Base-by-base conservation (phyloP, 2,797 vertebrate genomes). In the Schizothorax lantsangensis region DNA sequence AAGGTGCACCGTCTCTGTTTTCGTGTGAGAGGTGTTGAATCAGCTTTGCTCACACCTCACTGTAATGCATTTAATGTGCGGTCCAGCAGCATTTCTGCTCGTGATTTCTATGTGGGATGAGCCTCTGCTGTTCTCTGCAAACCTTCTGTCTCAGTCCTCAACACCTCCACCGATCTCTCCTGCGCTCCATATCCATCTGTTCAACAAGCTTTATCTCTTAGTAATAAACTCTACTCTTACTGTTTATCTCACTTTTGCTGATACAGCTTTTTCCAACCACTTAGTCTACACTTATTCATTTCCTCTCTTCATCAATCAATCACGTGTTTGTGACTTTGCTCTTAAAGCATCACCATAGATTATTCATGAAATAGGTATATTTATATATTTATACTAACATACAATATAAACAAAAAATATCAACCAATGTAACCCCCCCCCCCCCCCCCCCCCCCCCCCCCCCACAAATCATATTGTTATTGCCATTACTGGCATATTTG, bases 321-420 rank as follows among this genome's bases (percentile, higher is more conserved):
- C 30, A 68, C 4, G 2, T 75, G 40, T 59, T 89, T 88, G 90
- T 89, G 89, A 89, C 81, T 79, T 81, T 87, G 90, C 88, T 87
- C 23, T 40, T 68, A 66, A 33, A 78, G 69, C 38, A 45, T 38
- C n/a, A 38, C n/a, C 62, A 54, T 84, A 59, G 30, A 49, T 54
- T 54, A 21, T 6, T 6, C 52, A 19, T 54, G 52, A 21, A 21
- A 1, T 54, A 54, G 2, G 6, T 52, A 52, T n/a, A n/a, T n/a
- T n/a, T n/a, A n/a, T n/a, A n/a, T n/a, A n/a, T n/a, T n/a, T n/a
- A n/a, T 19, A 52, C 49, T 52, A 17, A 19, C 52, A 54, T 21
- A 52, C 2, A 52, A 52, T n/a, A 19, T 52, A 52, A 38, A 38
- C 38, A 38, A 10, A 43, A n/a, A 43, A 43, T 10, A 43, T 43